Percentiles rank a stretch among this genome's conserved stretches.
phyloP scores from a whole-genome alignment of 2,888 invertebrate species.

The Archaeoteleia sp. region DNA sequence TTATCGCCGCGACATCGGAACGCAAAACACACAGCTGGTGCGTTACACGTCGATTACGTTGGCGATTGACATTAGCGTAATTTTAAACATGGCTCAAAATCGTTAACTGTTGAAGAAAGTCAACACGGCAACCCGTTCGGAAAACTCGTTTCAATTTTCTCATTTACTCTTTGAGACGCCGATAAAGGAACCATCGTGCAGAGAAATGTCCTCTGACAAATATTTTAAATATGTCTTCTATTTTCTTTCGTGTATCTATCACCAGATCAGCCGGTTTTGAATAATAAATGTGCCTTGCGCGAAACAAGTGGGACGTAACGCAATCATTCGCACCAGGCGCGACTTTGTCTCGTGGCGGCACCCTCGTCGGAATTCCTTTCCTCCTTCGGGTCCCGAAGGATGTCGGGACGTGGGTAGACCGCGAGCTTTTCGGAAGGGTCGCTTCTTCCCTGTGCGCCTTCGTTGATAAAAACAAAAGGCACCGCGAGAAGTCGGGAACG shows the following conservation, averaged over 20 bases:
- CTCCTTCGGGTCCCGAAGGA: conserved; percentile 43
- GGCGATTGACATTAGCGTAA: conserved; percentile 19
- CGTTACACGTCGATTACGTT: conserved; percentile 38
- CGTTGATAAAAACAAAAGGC: conserved; percentile 74
- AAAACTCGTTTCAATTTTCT: conserved; percentile 1
- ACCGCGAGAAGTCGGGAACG: conserved; percentile 60
- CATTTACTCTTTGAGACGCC: neutral
- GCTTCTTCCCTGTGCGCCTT: conserved; percentile 58
- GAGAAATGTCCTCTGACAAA: neutral
- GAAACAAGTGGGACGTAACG: conserved; percentile 64
- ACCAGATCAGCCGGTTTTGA: conserved; percentile 52
- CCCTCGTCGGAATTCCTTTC: conserved; percentile 50
- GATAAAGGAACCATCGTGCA: too few relatives aligned
- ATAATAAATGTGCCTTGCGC: conserved; percentile 65
- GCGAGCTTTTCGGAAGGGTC: conserved; percentile 44
- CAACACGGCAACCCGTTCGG: conserved; percentile 6
- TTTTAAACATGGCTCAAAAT: conserved; percentile 13
- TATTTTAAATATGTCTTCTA: neutral
- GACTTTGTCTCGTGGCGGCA: conserved; percentile 63
- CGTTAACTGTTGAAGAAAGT: conserved; percentile 15
- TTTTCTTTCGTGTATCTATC: neutral
- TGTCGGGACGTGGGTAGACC: conserved; percentile 56
- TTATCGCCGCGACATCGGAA: conserved; percentile 43
- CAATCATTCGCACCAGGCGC: conserved; percentile 66
- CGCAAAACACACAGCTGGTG: conserved; percentile 47